Conservation (phyloP, 2,113 vertebrate species). For the Hyperoodon ampullatus region DNA sequence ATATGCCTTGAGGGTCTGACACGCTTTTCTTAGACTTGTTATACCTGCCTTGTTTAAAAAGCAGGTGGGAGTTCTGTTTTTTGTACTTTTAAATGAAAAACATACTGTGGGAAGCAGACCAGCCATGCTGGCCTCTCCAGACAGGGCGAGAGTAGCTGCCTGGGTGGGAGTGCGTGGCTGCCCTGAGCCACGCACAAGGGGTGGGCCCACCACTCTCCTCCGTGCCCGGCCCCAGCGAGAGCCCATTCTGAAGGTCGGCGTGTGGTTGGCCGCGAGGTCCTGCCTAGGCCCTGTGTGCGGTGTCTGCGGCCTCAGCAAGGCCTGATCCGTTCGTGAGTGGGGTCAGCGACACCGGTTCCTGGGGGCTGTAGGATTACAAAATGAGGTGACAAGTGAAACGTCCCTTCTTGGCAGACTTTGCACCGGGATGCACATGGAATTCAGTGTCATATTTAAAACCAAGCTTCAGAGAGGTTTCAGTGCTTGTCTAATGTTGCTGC, state of each 20-base stretch:
- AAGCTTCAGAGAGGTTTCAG: neutral
- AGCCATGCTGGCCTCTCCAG: fast-evolving
- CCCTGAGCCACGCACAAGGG: fast-evolving
- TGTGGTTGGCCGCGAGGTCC: neutral
- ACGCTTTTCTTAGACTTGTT: neutral
- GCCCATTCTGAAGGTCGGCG: neutral
- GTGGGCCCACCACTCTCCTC: neutral
- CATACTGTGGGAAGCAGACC: no score
- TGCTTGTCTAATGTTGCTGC: neutral
- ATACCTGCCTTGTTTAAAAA: neutral
- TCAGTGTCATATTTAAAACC: neutral
- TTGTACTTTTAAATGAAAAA: neutral
- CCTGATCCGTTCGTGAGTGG: fast-evolving
- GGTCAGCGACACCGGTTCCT: neutral
- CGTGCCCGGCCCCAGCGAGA: neutral
- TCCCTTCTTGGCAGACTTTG: neutral
- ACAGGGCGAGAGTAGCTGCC: fast-evolving
- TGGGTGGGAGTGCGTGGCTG: no score
- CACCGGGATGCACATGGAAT: neutral
- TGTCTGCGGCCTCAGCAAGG: neutral
- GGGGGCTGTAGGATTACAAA: neutral
- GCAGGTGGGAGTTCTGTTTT: neutral
- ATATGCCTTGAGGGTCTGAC: neutral
- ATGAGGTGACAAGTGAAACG: neutral
- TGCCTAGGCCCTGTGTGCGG: no score